These are phyloP conservation scores for Drosophila sproati DNA, from an alignment of 1,140 invertebrate genomes.

Conservation along the genomic window DNA sequence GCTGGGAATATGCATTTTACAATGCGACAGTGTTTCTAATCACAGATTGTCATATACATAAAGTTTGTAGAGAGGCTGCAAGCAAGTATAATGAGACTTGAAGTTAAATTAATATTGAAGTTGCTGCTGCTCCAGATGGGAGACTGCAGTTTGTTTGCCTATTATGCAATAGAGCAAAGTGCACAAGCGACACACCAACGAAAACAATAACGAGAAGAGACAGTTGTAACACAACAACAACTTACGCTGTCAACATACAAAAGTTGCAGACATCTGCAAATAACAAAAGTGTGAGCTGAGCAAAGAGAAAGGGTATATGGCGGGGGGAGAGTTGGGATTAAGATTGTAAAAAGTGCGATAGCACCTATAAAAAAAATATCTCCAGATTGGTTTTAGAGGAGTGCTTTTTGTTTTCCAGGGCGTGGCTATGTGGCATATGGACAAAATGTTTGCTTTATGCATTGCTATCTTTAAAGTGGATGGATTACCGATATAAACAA, in stretches of 20 bases:
- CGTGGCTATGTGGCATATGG: slow-evolving; percentile 5
- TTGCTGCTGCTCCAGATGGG: slow-evolving; percentile 19
- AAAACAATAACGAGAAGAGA: slow-evolving; percentile 13
- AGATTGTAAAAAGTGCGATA: slow-evolving; percentile 11
- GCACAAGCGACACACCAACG: slow-evolving; percentile 23
- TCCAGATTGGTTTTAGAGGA: background rate
- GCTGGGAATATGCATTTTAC: slow-evolving; percentile 40
- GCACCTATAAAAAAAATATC: slow-evolving; percentile 1
- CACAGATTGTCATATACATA: background rate
- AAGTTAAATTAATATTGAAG: slow-evolving; percentile 40
- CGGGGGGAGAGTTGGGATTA: background rate
- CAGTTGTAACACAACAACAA: slow-evolving; percentile 30
- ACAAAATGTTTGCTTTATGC: slow-evolving; percentile 5
- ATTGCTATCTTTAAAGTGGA: slow-evolving; percentile 4
- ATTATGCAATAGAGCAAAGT: slow-evolving; percentile 49
- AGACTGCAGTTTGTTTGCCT: slow-evolving; percentile 31
- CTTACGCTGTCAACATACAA: slow-evolving; percentile 27
- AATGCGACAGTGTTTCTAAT: slow-evolving; percentile 26
- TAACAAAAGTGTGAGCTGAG: slow-evolving; percentile 33
- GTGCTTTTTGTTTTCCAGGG: background rate
- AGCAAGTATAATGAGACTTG: slow-evolving; percentile 21
- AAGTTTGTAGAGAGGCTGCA: slow-evolving; percentile 1
- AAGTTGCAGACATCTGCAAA: slow-evolving; percentile 36
- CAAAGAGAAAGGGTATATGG: slow-evolving; percentile 22
- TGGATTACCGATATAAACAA: background rate